Evolutionary conservation across 2,113 vertebrate species (phyloP), one percentile per base, ranked within the genome.

Genomic region (Sardina pilchardus): DNA sequence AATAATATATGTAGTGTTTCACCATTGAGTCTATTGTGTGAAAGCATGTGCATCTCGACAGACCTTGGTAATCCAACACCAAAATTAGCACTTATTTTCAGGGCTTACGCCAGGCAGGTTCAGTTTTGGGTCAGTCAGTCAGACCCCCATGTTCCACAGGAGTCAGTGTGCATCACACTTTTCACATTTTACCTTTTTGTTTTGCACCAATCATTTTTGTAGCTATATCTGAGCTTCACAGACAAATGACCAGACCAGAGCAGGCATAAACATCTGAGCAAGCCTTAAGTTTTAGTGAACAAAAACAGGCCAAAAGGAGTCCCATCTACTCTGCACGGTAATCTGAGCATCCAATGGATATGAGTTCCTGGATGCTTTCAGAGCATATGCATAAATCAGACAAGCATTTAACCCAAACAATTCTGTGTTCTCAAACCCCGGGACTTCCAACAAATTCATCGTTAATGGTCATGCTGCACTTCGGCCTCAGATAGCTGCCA

Each of bases 1-100:
- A 91, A 93, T 87, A 83, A 93, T 91, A 86, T 87, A 90, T 91
- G 92, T 90, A 90, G 88, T 91, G 89, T 93, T 93, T 92, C 92
- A 90, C 88, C 86, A 42, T 82, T 84, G 83, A 90, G 90, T 88
- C 89, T 84, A 90, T 89, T 91, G 89, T 91, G 86, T 87, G 87
- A 63, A 36, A 50, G 89, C 84, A 92, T 90, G 86, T 80, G 85
- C 89, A 89, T 93, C 88, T 92, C 47, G 85, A 44, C 88, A 86
- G 86, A 84, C 75, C 47, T 67, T 87, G 85, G 93, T 91, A 94
- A 93, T 90, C 84, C 85, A 90, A 92, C 89, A 89, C 89, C 83
- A 88, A 88, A 91, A 89, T 89, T 86, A 89, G 86, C 71, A 80
- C 88, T 90, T 92, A 88, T 91, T 90, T 82, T 91, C 56, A 71